Conservation (phyloP, 2,888 invertebrate species). For the Aspidiotus destructor region DNA sequence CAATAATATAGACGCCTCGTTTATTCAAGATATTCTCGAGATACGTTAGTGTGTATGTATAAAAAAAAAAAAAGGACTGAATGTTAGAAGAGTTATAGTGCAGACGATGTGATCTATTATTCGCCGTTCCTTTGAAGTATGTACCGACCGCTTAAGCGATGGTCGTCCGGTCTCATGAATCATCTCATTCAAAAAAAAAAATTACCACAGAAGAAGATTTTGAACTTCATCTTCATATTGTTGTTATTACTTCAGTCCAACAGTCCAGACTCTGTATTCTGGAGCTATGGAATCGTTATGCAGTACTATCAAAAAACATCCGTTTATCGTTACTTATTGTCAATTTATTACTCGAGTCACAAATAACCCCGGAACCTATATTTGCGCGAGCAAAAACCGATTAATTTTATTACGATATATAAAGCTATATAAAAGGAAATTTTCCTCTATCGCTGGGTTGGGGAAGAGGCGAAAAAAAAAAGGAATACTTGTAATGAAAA, state of each 20-base stretch:
- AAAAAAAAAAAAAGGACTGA: slow-evolving; percentile 16
- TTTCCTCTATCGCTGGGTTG: not conserved
- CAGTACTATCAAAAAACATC: slow-evolving; percentile 22
- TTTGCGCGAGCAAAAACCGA: slow-evolving; percentile 11
- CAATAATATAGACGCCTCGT: slow-evolving; percentile 27
- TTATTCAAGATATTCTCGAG: slow-evolving; percentile 21
- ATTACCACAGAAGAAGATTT: slow-evolving; percentile 10
- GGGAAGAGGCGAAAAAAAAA: not conserved
- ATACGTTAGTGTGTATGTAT: not conserved
- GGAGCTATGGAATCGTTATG: not conserved
- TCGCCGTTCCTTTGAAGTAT: slow-evolving; percentile 28
- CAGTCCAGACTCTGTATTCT: slow-evolving; percentile 23
- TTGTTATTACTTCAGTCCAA: slow-evolving; percentile 5
- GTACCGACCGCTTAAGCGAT: slow-evolving; percentile 28
- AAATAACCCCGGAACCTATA: slow-evolving; percentile 25
- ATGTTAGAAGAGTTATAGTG: slow-evolving; percentile 27
- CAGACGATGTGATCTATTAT: slow-evolving; percentile 32
- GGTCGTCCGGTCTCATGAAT: slow-evolving; percentile 31
- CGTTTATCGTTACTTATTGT: slow-evolving; percentile 32
- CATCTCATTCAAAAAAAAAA: slow-evolving; percentile 21
- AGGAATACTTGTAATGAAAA: not conserved
- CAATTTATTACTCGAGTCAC: slow-evolving; percentile 29
- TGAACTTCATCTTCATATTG: slow-evolving; percentile 27
- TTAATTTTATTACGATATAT: slow-evolving; percentile 3
- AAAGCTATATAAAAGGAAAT: not conserved